These are phyloP conservation scores for Phortica magna DNA, from an alignment of 2,888 invertebrate genomes.

Conservation along the genomic window DNA sequence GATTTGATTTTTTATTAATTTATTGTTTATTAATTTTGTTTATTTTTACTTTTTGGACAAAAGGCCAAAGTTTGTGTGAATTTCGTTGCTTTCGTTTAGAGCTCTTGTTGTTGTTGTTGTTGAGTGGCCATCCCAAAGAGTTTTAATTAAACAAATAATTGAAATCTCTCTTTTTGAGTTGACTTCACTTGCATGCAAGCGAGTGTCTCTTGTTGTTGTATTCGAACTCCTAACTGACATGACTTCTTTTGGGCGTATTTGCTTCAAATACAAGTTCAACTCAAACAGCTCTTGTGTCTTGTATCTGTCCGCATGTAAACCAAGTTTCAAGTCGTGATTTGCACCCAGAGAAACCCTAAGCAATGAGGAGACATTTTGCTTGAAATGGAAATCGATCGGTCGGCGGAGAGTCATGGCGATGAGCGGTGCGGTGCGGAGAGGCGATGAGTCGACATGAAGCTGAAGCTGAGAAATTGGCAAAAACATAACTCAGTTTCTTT, in stretches of 20 bases:
- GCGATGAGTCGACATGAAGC: too few relatives aligned
- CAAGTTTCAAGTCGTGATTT: too few relatives aligned
- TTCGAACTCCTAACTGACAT: background rate
- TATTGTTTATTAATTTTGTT: slow-evolving; percentile 4
- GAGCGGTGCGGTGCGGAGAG: too few relatives aligned
- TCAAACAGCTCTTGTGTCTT: too few relatives aligned
- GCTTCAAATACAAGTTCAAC: background rate
- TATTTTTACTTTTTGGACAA: background rate
- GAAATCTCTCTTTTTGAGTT: background rate
- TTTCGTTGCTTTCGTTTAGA: background rate
- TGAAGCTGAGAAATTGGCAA: too few relatives aligned
- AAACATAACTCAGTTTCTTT: too few relatives aligned
- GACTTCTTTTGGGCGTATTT: background rate
- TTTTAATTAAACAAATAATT: too few relatives aligned
- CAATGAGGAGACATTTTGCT: too few relatives aligned
- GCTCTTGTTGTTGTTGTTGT: background rate
- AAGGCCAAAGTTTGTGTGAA: slow-evolving; percentile 1
- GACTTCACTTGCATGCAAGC: background rate
- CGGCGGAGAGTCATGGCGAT: too few relatives aligned
- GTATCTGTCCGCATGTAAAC: too few relatives aligned
- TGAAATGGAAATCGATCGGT: too few relatives aligned
- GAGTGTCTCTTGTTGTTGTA: background rate
- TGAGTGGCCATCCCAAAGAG: background rate
- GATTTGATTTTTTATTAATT: background rate
- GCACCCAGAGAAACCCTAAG: too few relatives aligned